Evolutionary conservation across 2,113 vertebrate species (phyloP).

Genomic region (Ceyx margarethae): DNA sequence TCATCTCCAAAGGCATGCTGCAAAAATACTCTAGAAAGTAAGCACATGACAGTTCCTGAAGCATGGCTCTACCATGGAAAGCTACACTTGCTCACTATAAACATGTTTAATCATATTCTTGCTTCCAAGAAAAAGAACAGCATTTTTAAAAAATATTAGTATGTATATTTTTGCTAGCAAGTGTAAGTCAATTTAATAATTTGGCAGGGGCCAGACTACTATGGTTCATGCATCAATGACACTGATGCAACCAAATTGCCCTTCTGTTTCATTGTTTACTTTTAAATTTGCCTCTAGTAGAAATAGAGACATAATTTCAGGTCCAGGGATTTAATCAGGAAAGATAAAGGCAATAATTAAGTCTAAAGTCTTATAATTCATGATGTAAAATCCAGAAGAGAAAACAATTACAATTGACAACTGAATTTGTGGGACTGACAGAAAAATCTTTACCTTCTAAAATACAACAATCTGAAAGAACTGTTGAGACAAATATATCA

Average conservation of each 20-base stretch:
- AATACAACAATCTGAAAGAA: background rate
- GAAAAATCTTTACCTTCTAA: background rate
- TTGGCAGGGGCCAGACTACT: background rate
- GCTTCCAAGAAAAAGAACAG: background rate
- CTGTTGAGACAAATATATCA: background rate
- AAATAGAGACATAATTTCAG: slow-evolving; percentile 14
- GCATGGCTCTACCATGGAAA: background rate
- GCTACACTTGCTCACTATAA: rapidly evolving
- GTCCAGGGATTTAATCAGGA: background rate
- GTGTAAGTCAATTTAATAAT: slow-evolving; percentile 8
- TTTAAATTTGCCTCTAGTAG: slow-evolving; percentile 1
- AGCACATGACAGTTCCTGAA: background rate
- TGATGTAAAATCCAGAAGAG: background rate
- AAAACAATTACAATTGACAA: background rate
- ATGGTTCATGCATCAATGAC: background rate
- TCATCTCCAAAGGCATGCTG: background rate
- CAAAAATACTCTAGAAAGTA: background rate
- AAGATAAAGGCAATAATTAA: slow-evolving; percentile 1
- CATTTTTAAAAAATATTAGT: background rate
- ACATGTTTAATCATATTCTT: background rate
- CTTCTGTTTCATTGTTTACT: slow-evolving; percentile 11
- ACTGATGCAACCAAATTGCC: background rate
- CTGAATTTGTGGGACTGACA: background rate
- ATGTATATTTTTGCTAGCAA: background rate
- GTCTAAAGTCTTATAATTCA: background rate